These are phyloP conservation scores for Pinna nobilis DNA, from an alignment of 1,140 invertebrate genomes.

Conservation along the genomic window DNA sequence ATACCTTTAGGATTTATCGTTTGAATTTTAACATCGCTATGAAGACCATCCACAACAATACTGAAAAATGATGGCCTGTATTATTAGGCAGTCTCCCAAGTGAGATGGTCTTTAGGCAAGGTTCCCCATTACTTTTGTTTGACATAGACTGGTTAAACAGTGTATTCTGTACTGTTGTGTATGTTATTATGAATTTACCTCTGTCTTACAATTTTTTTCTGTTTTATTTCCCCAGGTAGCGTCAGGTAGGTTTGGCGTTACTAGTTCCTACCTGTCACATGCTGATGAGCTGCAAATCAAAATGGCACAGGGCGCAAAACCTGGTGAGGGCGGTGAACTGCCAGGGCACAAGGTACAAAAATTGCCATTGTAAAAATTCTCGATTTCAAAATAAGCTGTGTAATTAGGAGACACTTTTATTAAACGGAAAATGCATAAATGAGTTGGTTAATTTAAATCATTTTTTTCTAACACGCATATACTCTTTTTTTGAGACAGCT, in stretches of 20 bases:
- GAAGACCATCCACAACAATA: too few relatives aligned
- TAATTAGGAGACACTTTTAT: too few relatives aligned
- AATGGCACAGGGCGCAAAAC: constrained; percentile 76
- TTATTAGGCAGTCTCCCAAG: too few relatives aligned
- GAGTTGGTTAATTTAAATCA: too few relatives aligned
- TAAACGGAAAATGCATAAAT: too few relatives aligned
- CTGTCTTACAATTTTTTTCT: constrained; percentile 5
- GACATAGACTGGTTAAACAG: neutral
- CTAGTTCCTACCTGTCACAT: constrained; percentile 96
- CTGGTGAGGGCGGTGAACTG: constrained; percentile 75
- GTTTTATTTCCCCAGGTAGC: constrained; percentile 85
- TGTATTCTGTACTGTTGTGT: too few relatives aligned
- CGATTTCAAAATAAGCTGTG: too few relatives aligned
- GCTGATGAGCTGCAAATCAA: constrained; percentile 80
- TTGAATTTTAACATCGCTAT: too few relatives aligned
- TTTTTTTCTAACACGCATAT: neutral
- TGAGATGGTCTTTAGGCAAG: too few relatives aligned
- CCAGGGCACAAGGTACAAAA: constrained; percentile 74
- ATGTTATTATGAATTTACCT: neutral
- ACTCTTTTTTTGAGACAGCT: neutral
- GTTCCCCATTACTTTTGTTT: neutral
- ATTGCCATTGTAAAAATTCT: too few relatives aligned
- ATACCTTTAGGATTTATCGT: too few relatives aligned
- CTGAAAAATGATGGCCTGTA: too few relatives aligned
- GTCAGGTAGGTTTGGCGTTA: constrained; percentile 98